phyloP scores from a whole-genome alignment of 1,140 invertebrate species.

The Daktulosphaira vitifoliae region DNA sequence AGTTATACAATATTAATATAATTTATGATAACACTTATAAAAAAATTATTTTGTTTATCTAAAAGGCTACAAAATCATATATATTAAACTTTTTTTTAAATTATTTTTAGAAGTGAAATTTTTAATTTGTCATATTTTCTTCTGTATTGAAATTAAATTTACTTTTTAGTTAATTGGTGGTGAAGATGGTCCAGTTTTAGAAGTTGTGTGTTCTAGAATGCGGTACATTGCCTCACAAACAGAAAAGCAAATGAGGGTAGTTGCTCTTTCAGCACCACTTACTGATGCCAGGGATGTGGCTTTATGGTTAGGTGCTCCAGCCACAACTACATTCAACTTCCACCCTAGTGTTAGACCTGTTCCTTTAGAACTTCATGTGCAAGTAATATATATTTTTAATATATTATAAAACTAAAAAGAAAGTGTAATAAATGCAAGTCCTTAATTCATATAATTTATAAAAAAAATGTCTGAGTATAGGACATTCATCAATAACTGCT shows the following conservation, averaged over 20 bases:
- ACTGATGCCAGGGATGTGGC: constrained; percentile 92
- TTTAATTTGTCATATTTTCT: background rate
- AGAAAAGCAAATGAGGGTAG: constrained; percentile 85
- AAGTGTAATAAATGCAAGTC: no score
- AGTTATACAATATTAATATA: no score
- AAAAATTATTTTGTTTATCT: no score
- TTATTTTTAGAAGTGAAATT: background rate
- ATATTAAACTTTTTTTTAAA: no score
- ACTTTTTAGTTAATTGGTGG: constrained; percentile 59
- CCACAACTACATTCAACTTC: constrained; percentile 94
- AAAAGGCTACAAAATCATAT: no score
- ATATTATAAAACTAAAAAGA: no score
- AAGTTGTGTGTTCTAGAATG: constrained; percentile 95
- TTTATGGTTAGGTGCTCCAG: constrained; percentile 91
- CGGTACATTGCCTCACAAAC: constrained; percentile 95
- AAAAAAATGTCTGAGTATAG: no score
- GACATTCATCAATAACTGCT: no score
- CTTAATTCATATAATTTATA: no score
- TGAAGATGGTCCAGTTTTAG: constrained; percentile 84
- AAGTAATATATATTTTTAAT: constrained; percentile 42
- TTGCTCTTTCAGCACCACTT: constrained; percentile 89
- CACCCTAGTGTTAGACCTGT: constrained; percentile 94
- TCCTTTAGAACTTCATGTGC: constrained; percentile 89
- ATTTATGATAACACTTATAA: no score
- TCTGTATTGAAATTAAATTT: background rate